A percentile compares a stretch with the other conserved stretches of the same genome.
Conservation (phyloP, 2,888 invertebrate species). For the Xylota sylvarum region DNA sequence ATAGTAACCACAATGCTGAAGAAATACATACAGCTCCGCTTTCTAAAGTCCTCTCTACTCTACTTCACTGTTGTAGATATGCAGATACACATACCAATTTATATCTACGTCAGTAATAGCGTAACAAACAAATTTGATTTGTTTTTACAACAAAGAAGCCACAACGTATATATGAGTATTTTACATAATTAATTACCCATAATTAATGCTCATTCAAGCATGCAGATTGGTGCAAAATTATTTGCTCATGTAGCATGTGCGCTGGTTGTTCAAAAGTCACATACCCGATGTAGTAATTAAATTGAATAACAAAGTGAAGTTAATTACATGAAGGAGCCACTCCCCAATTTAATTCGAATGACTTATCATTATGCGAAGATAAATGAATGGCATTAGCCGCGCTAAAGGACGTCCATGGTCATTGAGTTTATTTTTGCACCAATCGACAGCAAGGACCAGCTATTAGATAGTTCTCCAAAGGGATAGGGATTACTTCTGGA, state of each 20-base stretch:
- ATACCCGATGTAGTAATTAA: slow-evolving; percentile 39
- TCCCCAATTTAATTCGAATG: slow-evolving; percentile 46
- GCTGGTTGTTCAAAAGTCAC: slow-evolving; percentile 30
- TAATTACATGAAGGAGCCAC: slow-evolving; percentile 58
- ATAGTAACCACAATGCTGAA: no score
- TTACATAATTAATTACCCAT: slow-evolving; percentile 36
- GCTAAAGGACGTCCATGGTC: slow-evolving; percentile 3
- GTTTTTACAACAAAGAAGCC: slow-evolving; percentile 32
- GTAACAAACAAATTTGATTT: not conserved
- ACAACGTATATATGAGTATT: not conserved
- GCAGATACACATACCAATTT: no score
- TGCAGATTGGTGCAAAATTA: slow-evolving; percentile 1
- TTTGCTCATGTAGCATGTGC: not conserved
- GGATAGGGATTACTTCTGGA: slow-evolving; percentile 27
- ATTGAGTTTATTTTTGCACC: not conserved
- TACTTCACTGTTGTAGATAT: no score
- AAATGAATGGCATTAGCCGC: slow-evolving; percentile 44
- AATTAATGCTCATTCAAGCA: slow-evolving; percentile 39
- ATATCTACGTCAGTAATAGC: not conserved
- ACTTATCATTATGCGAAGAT: slow-evolving; percentile 38
- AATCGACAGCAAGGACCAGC: not conserved
- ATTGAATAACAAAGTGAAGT: slow-evolving; percentile 44
- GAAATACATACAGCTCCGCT: no score
- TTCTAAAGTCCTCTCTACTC: no score
- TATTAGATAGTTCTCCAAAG: slow-evolving; percentile 16